Conservation (phyloP, 2,113 vertebrate genomes). For the Ariopsis seemanni region DNA sequence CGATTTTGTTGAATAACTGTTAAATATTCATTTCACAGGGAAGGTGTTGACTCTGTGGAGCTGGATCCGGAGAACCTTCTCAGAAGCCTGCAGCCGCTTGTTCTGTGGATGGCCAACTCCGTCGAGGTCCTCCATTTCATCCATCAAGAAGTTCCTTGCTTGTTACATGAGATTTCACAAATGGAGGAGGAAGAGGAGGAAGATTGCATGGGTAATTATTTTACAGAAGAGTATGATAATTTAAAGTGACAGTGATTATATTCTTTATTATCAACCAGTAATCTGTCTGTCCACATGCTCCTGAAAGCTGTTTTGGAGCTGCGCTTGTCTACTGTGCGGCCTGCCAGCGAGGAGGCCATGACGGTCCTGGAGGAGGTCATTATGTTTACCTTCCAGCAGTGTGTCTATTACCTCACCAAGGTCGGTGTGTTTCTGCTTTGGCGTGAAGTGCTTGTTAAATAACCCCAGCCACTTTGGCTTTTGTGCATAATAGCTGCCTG, state of each 20-base stretch:
- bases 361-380: conserved; percentile 77
- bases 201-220: conserved; percentile 61
- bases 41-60: conserved; percentile 40
- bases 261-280: not conserved
- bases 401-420: conserved; percentile 81
- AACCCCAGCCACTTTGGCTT: conserved; percentile 1
- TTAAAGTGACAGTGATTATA: not conserved
- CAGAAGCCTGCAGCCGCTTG: conserved; percentile 69
- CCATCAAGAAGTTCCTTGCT: conserved; percentile 71
- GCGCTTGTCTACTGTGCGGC: conserved; percentile 62
- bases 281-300: conserved; percentile 6
- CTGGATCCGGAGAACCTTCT: conserved; percentile 53
- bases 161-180: conserved; percentile 66
- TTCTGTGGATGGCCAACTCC: conserved; percentile 79
- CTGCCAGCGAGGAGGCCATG: conserved; percentile 72
- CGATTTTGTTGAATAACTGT: too few relatives aligned
- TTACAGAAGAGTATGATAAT: not conserved
- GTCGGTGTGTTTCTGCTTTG: conserved; percentile 54
- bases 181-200: conserved; percentile 55
- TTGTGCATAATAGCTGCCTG: conserved; percentile 18
- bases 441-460: not conserved
- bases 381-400: conserved; percentile 80
- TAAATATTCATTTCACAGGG: not conserved
- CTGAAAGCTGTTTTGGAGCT: conserved; percentile 64
- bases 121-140: conserved; percentile 77